Percentiles rank a stretch among this genome's conserved stretches.
Conservation (phyloP, 2,113 vertebrate species). For the Semnornis frantzii region DNA sequence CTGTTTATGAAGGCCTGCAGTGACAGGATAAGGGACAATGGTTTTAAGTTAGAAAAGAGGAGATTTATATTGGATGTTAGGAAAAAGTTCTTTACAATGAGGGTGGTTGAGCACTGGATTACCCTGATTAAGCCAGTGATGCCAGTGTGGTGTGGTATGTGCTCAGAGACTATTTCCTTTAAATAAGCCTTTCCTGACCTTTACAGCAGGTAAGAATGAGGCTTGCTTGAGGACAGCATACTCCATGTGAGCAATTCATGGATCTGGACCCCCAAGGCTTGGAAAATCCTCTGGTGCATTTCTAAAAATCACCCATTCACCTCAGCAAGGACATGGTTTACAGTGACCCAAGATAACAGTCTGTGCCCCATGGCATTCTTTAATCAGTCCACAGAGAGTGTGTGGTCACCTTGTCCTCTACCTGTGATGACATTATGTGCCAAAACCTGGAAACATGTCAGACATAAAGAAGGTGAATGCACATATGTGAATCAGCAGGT, state of each 20-base stretch:
- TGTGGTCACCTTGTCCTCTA: not conserved
- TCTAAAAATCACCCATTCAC: not conserved
- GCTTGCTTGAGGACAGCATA: conserved; percentile 5
- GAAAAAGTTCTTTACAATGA: too few species aligned
- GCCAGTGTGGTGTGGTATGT: not conserved
- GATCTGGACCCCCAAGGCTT: conserved; percentile 29
- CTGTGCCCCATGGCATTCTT: not conserved
- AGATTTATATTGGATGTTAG: too few species aligned
- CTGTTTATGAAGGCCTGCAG: too few species aligned
- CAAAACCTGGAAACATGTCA: not conserved
- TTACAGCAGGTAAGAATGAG: not conserved
- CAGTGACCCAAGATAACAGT: not conserved
- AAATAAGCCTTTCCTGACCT: conserved; percentile 6
- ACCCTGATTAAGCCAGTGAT: not conserved
- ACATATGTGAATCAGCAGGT: not conserved
- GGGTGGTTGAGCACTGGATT: not conserved
- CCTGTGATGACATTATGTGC: not conserved
- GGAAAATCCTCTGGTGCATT: conserved; percentile 25
- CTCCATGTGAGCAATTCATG: not conserved
- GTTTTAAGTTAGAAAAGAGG: too few species aligned
- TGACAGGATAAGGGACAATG: too few species aligned
- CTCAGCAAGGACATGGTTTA: not conserved
- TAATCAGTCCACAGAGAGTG: not conserved
- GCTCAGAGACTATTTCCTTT: not conserved
- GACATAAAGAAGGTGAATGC: not conserved